phyloP scores from a whole-genome alignment of 2,113 vertebrate genomes.

The Onychostruthus taczanowskii region DNA sequence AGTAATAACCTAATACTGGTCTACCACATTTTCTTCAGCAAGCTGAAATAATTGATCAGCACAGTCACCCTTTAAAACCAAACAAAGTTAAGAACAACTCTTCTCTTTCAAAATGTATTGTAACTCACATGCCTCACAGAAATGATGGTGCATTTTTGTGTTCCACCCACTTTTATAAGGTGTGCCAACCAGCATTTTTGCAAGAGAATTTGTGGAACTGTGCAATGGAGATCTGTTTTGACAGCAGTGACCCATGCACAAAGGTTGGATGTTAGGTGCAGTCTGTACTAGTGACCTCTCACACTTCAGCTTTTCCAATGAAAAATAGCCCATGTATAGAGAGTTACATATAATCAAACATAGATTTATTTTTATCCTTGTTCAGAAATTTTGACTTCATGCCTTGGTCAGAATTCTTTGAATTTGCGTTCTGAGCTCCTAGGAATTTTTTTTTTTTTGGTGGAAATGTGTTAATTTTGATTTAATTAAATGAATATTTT shows the following conservation, averaged over 20 bases:
- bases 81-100: neutral
- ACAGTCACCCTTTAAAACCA: neutral
- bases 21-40: neutral
- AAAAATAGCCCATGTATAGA: neutral
- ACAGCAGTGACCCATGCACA: neutral
- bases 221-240: neutral
- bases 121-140: neutral
- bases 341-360: neutral
- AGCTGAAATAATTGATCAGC: neutral
- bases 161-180: neutral
- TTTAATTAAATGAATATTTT: neutral
- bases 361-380: neutral
- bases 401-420: neutral
- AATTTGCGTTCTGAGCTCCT: neutral
- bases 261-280: neutral
- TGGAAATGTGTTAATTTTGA: neutral
- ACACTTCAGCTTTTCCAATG: neutral
- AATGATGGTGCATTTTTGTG: neutral
- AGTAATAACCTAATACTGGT: neutral
- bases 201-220: neutral
- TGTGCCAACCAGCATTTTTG: neutral
- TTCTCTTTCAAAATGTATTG: neutral
- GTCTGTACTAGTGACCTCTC: neutral
- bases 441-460: rapidly evolving
- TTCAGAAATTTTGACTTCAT: neutral